Base-by-base conservation (phyloP, 2,797 vertebrate species). In the Macropodus opercularis region DNA sequence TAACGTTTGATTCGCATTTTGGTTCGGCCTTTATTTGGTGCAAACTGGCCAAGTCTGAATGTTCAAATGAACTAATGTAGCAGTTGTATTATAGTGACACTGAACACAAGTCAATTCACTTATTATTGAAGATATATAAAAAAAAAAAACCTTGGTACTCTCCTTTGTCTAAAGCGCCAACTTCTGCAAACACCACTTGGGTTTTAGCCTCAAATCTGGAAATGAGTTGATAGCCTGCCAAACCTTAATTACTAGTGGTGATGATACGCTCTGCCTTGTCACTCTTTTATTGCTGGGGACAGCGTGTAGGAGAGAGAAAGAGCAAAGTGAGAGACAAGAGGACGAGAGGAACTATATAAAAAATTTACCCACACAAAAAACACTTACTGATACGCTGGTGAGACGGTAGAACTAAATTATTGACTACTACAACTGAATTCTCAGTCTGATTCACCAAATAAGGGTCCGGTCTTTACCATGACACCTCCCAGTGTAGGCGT, bases 251-350 rank as follows among this genome's bases (percentile, higher is more conserved):
- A 52, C 31, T 26, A 34, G 56, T 56, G 3, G 6, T 51, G 19
- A 56, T 51, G 52, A 56, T 63, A 41, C 44, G 51, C 27, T 46
- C 36, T 29, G 50, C 42, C 40, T 27, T 40, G 51, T 56, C 56
- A 34, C 43, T 52, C 39, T 52, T 46, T 17, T 12, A 18, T n/a
- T 31, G 21, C 29, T 21, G n/a, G 10, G 26, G 26, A 27, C 12
- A 52, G 40, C 31, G 17, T 36, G 29, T 18, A 38, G 23, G 29
- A 49, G 35, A 48, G 4, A n/a, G 35, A 48, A 4, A n/a, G 19
- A 38, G 24, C 34, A 40, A 7, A 50, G 15, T 46, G 43, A 39
- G 39, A 60, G 22, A 47, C 1, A 12, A 15, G 7, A 53, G 24
- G 2, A 31, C 12, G 12, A 31, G 12, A 8, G 26, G 15, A 9